phyloP scores from a whole-genome alignment of 2,888 invertebrate genomes.

The Pyrrhosoma nymphula region DNA sequence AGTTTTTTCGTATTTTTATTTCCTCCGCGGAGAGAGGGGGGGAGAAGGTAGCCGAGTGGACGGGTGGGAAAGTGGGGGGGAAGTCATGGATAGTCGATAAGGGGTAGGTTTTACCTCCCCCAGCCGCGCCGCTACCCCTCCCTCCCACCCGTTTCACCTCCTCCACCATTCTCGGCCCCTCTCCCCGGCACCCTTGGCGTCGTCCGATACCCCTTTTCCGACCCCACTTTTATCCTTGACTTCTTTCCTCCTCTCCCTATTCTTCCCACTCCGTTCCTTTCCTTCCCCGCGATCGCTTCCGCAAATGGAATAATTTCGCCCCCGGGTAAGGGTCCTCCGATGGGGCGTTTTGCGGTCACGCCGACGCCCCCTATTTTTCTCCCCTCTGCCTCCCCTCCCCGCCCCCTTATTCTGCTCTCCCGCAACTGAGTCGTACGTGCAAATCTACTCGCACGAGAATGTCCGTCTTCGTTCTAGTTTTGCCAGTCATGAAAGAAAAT shows the following conservation, averaged over 20 bases:
- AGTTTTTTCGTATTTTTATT: not conserved
- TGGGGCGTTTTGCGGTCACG: not conserved
- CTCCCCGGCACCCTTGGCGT: no score
- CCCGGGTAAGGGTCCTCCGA: not conserved
- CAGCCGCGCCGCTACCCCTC: not conserved
- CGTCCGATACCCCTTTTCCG: not conserved
- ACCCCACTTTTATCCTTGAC: not conserved
- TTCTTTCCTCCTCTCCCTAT: not conserved
- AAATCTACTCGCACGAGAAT: no score
- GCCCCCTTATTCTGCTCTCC: no score
- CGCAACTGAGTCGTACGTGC: no score
- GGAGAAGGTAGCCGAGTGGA: not conserved
- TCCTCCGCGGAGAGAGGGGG: not conserved
- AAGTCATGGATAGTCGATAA: not conserved
- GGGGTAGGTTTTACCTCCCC: not conserved
- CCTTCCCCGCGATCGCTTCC: not conserved
- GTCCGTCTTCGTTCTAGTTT: no score
- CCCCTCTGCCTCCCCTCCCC: no score
- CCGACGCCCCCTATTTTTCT: not conserved
- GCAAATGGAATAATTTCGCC: constrained; percentile 10
- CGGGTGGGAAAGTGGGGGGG: not conserved
- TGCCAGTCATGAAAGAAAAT: no score
- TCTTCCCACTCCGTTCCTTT: not conserved
- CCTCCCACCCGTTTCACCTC: no score
- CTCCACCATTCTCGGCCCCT: no score